Evolutionary conservation across 2,888 invertebrate genomes (phyloP), one percentile per base, ranked within the genome.

Genomic region (Cerastis rubricosa): DNA sequence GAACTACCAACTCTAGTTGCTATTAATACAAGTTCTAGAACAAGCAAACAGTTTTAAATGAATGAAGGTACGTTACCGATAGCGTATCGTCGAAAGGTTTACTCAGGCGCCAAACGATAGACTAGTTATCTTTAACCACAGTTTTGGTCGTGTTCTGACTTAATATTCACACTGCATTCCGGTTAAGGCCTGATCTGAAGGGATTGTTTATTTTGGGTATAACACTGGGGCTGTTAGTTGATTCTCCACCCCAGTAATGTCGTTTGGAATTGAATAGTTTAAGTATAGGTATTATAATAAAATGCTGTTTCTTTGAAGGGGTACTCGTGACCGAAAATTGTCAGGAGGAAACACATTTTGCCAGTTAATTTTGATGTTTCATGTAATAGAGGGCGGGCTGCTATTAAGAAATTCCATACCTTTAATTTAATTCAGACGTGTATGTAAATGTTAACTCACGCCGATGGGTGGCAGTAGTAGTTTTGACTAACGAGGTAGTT

Each of bases 91-190:
- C 49, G 17, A 43, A 47, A 12, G 11, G 71, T 84, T 85, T 76
- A 85, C 71, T 81, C 71, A 85, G 83, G 83, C 66, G 35, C n/a
- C 71, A 81, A 80, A 63, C 71, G 25, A 63, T 70, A 66, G 82
- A 84, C 81, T 81, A 77, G 69, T 85, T 64, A 84, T 74, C 81
- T 84, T 59, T 70, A 71, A 73, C 76, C 67, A 35, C 76, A 17
- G 69, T 76, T 81, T 49, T 74, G 63, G 68, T 57, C 43, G 59
- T 72, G 54, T 76, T 40, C 64, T 45, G 49, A 65, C 9, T 84
- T 73, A 81, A 84, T 83, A 85, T 81, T 81, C 70, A 84, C 47
- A 17, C 45, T 69, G 66, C 59, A 74, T 51, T 35, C 17, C 22
- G 75, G 69, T 83, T 66, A 73, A 25, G 71, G 51, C 40, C 17